A percentile compares a stretch with the other conserved stretches of the same genome.
These are phyloP conservation scores for Tethya wilhelma DNA, from an alignment of 37 sponge, comb jelly and placozoan genomes.

Conservation along the genomic window DNA sequence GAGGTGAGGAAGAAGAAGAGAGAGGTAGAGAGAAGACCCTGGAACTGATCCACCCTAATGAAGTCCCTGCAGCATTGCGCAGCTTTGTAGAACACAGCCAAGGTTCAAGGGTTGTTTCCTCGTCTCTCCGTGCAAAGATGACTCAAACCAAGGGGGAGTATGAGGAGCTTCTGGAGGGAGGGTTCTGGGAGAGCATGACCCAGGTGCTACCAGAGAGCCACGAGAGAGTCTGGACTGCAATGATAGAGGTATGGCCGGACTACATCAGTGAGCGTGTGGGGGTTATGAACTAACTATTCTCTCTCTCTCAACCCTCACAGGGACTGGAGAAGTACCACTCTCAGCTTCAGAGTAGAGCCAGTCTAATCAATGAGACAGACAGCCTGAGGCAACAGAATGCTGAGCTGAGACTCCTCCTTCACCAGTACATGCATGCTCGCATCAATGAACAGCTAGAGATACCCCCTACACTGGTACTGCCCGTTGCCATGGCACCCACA, in stretches of 20 bases:
- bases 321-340: slow-evolving; percentile 86
- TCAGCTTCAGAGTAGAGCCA: slow-evolving; percentile 59
- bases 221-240: slow-evolving; percentile 69
- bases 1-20: background rate
- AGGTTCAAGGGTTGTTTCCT: background rate
- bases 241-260: slow-evolving; percentile 38
- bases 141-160: slow-evolving; percentile 4
- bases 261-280: background rate
- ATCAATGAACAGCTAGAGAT: slow-evolving; percentile 90
- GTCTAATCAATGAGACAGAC: slow-evolving; percentile 82
- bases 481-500: too few species aligned
- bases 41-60: slow-evolving; percentile 78
- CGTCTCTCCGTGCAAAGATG: slow-evolving; percentile 1
- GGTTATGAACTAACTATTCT: background rate
- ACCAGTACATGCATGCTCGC: slow-evolving; percentile 89
- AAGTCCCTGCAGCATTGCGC: slow-evolving; percentile 69
- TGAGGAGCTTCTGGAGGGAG: slow-evolving; percentile 69
- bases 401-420: slow-evolving; percentile 89
- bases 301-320: slow-evolving; percentile 3
- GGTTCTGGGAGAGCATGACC: slow-evolving; percentile 86
- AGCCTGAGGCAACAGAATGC: slow-evolving; percentile 83
- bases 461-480: slow-evolving; percentile 94
- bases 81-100: slow-evolving; percentile 65
- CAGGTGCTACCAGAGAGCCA: slow-evolving; percentile 66
- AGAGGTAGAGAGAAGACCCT: background rate